Conservation (phyloP, 2,113 vertebrate genomes). For the Poecilia latipinna region DNA sequence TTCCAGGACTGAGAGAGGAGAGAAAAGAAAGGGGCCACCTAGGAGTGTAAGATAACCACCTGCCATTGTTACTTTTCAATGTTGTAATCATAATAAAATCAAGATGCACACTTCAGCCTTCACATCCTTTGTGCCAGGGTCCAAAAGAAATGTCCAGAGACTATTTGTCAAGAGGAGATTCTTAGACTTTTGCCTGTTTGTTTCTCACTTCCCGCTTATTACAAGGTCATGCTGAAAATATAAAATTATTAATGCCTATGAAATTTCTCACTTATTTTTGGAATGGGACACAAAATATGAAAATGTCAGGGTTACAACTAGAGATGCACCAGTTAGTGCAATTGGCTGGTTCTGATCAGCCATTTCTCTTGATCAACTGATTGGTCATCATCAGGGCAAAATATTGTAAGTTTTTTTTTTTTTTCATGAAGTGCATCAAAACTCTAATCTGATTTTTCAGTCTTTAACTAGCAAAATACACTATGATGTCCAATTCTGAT, state of each 20-base stretch:
- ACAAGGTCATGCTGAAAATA: background rate
- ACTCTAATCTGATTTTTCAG: background rate
- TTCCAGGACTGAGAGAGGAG: conserved; percentile 14
- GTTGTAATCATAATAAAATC: conserved; percentile 42
- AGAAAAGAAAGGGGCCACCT: conserved; percentile 53
- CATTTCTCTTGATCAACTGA: background rate
- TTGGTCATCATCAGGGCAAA: too few species aligned
- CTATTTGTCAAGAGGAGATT: conserved; percentile 12
- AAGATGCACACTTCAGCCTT: conserved; percentile 34
- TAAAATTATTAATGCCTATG: background rate
- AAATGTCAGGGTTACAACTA: conserved; percentile 8
- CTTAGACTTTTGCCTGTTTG: conserved; percentile 8
- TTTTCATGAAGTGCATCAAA: too few species aligned
- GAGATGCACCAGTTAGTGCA: background rate
- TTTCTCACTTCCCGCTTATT: conserved; percentile 3
- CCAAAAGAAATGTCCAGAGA: conserved; percentile 46
- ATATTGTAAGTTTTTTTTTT: too few species aligned
- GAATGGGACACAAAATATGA: background rate
- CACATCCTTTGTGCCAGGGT: conserved; percentile 67
- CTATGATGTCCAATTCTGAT: background rate
- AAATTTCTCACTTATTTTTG: conserved; percentile 18
- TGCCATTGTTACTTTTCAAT: conserved; percentile 57
- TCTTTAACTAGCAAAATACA: background rate
- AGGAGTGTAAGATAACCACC: conserved; percentile 45
- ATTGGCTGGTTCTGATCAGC: background rate